Conservation (phyloP, 2,113 vertebrate genomes). For the Petrocephalus zakoni region DNA sequence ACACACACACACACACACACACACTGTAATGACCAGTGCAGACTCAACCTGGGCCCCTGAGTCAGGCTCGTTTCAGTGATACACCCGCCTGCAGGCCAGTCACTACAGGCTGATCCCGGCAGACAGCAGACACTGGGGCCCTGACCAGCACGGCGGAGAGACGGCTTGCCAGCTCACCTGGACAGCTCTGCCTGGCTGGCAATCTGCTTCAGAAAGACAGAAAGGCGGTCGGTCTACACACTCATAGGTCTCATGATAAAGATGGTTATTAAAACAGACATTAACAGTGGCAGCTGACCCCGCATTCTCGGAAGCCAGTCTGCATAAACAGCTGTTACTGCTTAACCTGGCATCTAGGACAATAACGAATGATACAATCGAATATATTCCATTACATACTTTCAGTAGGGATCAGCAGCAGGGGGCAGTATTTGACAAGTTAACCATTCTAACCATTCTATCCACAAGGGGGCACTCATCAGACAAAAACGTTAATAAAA, state of each 20-base stretch:
- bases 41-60: background rate
- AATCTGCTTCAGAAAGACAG: conserved; percentile 53
- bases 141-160: background rate
- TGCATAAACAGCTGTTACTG: background rate
- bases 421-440: conserved; percentile 42
- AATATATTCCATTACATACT: background rate
- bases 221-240: background rate
- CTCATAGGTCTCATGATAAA: background rate
- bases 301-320: background rate
- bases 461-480: background rate
- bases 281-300: background rate
- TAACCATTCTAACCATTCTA: background rate
- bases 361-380: background rate
- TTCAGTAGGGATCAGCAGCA: conserved; percentile 22
- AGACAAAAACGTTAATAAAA: background rate
- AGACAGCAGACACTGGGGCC: background rate
- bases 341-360: background rate
- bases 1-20: background rate
- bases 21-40: background rate
- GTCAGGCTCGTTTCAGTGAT: background rate
- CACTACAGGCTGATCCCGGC: background rate
- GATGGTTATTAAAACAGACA: background rate
- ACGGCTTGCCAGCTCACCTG: conserved; percentile 59
- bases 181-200: conserved; percentile 59
- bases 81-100: background rate